Evolutionary conservation across 2,113 vertebrate genomes (phyloP).

Genomic region (Peromyscus californicus): DNA sequence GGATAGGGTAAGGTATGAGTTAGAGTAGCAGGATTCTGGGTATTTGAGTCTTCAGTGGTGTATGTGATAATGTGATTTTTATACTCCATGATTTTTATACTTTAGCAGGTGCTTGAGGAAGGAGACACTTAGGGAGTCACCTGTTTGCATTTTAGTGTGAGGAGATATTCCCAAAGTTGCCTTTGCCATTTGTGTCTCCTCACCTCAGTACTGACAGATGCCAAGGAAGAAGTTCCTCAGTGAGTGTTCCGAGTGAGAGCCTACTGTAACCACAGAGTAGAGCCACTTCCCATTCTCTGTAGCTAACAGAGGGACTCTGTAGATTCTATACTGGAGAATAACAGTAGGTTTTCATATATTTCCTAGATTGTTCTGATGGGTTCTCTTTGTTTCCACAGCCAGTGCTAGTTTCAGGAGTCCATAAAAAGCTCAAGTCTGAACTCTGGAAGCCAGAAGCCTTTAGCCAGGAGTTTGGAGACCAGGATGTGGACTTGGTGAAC

Average conservation of each 20-base stretch:
- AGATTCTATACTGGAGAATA: conserved; percentile 19
- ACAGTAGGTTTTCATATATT: neutral
- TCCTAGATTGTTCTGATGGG: conserved; percentile 6
- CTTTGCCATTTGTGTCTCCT: conserved; percentile 54
- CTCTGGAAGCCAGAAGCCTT: conserved; percentile 98
- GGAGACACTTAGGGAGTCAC: neutral
- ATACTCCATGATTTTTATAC: neutral
- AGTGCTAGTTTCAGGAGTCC: conserved; percentile 98
- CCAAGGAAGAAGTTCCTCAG: conserved; percentile 27
- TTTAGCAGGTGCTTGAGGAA: conserved; percentile 45
- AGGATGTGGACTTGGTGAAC: conserved; percentile 99
- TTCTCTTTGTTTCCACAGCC: conserved; percentile 91
- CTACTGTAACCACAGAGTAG: neutral
- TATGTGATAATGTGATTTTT: conserved; percentile 28
- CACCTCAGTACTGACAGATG: conserved; percentile 49
- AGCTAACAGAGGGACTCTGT: neutral
- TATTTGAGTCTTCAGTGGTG: conserved; percentile 31
- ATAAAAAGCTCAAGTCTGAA: conserved; percentile 94
- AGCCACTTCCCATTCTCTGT: conserved; percentile 7
- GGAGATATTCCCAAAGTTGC: conserved; percentile 29
- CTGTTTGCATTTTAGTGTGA: conserved; percentile 30
- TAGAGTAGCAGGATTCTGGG: neutral
- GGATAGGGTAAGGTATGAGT: neutral
- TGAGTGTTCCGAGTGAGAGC: neutral
- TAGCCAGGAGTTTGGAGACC: conserved; percentile 98